Evolutionary conservation across 2,113 vertebrate genomes (phyloP), one percentile per base, ranked within the genome.

Genomic region (Callorhinus ursinus): DNA sequence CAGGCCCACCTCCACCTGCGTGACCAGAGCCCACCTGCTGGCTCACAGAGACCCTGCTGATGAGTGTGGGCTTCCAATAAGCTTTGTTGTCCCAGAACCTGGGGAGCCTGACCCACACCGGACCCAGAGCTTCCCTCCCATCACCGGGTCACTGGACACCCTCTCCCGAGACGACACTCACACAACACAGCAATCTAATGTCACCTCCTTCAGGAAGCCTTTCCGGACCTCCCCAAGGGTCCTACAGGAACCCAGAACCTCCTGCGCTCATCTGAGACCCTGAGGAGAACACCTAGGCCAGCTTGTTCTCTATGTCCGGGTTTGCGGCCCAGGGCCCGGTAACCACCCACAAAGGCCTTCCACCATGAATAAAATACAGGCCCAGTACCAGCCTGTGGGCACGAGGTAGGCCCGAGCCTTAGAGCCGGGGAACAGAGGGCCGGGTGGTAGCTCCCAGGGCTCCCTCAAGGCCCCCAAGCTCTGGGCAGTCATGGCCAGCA

Each of bases 401-500:
- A 0, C 3, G 0, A 22, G 21, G 5, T 0, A 5, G 31, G 49
- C 39, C 53, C 0, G 1, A 33, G 49, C 39, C 76, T 55, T n/a
- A 10, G 19, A 16, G n/a, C 51, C 10, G 8, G 18, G 42, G 18
- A 19, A 76, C 14, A 1, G 42, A 46, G 7, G 72, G 6, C 74
- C 0, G 7, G 26, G 31, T 14, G 31, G 14, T 14, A 76, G 24
- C 39, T 22, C n/a, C 65, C 15, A 13, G 21, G 6, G 26, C 3
- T 6, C 31, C 49, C 24, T 22, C 26, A 6, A 71, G 61, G 90
- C 16, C 51, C 28, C 28, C 16, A 7, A 31, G 53, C 36, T 79
- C 81, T 61, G 5, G 46, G 53, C 5, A 14, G 33, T 12, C 63
- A 15, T 1, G 11, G 28, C 39, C 74, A 31, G 4, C 1, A 3